Base-by-base conservation (phyloP, 2,888 invertebrate genomes). In the Netelia fuscicornis region DNA sequence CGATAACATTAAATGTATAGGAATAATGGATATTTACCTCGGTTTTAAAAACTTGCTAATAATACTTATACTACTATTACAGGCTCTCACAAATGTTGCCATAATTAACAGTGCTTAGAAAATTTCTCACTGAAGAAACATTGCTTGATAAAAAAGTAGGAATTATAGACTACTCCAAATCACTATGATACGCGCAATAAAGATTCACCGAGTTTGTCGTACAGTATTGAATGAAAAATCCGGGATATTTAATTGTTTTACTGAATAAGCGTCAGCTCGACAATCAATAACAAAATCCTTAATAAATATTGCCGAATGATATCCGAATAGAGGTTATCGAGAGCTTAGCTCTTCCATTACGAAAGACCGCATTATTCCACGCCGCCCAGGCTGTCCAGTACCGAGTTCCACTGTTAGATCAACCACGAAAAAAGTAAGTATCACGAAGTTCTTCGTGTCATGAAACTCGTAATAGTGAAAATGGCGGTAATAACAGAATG, bases 41-140 rank as follows among this genome's bases (percentile, higher is more conserved):
- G 89, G 90, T 82, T 89, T 89, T n/a, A 92, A 86, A 20, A 90
- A 88, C 83, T 86, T 91, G 74, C 71, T 87, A 44, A 90, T 80
- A 30, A 89, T 67, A 75, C 89, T 89, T 2, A 89, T 64, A 10
- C 85, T 64, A 10, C 85, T 74, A 42, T 81, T 82, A 20, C 87
- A 86, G 2, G 84, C 81, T 87, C 90, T 92, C 3, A 90, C 81
- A 48, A 92, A 23, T 1, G 88, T 88, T 78, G 90, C 88, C 92
- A 93, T 93, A 75, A 72, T 83, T 23, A 58, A 71, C 17, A 68
- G 8, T 37, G 37, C 9, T n/a, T 58, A 30, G 3, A 54, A 68
- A 23, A 30, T 30, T 44, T 37, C 11, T 62, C 58, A 68, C 48
- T 77, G 9, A n/a, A 62, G n/a, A 67, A 84, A 76, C 80, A 84